Evolutionary conservation across 2,797 vertebrate species (phyloP).

Genomic region (Tiaroga cobitis): DNA sequence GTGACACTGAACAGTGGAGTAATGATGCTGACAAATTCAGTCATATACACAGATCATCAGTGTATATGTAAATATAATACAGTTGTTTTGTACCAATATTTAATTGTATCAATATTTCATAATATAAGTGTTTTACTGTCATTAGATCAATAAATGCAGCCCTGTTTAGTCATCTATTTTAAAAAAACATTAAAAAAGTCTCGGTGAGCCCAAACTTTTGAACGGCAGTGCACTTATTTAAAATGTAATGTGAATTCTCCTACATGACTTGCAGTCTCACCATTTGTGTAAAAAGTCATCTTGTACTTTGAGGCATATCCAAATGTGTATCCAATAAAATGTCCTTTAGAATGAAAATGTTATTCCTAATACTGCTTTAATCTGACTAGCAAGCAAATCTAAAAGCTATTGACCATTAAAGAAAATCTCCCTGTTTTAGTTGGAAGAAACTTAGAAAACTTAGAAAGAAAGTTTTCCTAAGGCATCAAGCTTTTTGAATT

Average conservation of each 20-base stretch:
- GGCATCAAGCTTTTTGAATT: not conserved
- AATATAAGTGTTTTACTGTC: not conserved
- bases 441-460: not conserved
- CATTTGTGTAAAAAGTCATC: not conserved
- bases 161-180: not conserved
- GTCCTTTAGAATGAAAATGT: not conserved
- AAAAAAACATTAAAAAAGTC: no score
- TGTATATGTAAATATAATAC: no score
- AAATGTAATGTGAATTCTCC: not conserved
- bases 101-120: not conserved
- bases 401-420: not conserved
- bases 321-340: not conserved
- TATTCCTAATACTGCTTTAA: not conserved
- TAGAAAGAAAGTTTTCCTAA: no score
- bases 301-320: not conserved
- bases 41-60: no score
- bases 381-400: not conserved
- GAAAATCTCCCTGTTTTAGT: not conserved
- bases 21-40: not conserved
- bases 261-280: not conserved
- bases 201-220: no score
- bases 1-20: not conserved
- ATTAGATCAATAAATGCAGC: not conserved
- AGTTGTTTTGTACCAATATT: no score
- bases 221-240: not conserved